Evolutionary conservation across 2,888 invertebrate genomes (phyloP).

Genomic region (Hyppa rectilinea): DNA sequence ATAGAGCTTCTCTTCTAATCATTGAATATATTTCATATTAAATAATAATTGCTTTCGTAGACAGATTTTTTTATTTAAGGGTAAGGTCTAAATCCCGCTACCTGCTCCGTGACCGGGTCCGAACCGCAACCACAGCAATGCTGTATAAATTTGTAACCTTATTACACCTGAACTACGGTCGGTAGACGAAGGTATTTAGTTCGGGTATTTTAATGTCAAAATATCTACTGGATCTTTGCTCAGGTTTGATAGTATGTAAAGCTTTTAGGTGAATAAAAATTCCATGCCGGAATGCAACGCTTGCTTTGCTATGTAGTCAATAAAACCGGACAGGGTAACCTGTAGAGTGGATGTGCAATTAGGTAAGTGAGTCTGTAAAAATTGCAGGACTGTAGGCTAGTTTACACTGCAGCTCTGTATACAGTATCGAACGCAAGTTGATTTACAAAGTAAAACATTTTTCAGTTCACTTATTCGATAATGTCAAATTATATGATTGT

Average conservation of each 20-base stretch:
- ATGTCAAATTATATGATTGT: not conserved
- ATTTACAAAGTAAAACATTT: not conserved
- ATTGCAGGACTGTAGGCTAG: conserved; percentile 7
- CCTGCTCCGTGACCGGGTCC: conserved; percentile 58
- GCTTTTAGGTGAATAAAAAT: conserved; percentile 46
- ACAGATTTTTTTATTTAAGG: conserved; percentile 49
- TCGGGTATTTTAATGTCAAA: conserved; percentile 59
- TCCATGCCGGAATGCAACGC: conserved; percentile 19
- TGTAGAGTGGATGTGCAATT: conserved; percentile 41
- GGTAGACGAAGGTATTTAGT: conserved; percentile 62
- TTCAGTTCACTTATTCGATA: not conserved
- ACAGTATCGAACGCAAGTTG: not conserved
- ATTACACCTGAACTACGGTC: conserved; percentile 52
- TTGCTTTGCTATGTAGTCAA: conserved; percentile 33
- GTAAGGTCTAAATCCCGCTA: conserved; percentile 47
- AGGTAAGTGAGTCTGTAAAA: conserved; percentile 33
- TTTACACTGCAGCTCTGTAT: conserved; percentile 7
- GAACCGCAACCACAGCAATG: conserved; percentile 66
- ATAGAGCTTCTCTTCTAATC: not conserved
- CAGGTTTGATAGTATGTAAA: conserved; percentile 39
- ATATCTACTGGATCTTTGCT: conserved; percentile 48
- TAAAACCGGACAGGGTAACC: conserved; percentile 42
- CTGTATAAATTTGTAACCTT: conserved; percentile 63
- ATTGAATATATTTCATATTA: conserved; percentile 28
- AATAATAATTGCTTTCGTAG: conserved; percentile 49